A percentile compares a stretch with the other conserved stretches of the same genome.
Evolutionary conservation across 2,888 invertebrate species (phyloP).

Genomic region (Aphodius sticticus): DNA sequence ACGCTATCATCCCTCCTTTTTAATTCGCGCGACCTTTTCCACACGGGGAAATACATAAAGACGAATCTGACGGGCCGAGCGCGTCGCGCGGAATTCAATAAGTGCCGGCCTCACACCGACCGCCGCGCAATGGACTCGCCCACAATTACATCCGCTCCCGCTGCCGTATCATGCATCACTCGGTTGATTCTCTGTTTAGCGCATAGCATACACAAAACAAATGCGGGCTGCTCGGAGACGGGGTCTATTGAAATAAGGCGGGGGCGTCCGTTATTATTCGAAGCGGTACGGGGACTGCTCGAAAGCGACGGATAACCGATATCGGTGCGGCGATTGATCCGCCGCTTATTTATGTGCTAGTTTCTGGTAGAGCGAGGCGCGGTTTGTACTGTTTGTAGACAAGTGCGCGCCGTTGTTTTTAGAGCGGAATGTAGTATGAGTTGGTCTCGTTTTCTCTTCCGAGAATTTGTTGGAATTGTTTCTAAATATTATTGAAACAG

Average conservation of each 20-base stretch:
- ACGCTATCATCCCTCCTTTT: conserved; percentile 4
- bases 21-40: conserved; percentile 11
- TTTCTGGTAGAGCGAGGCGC: too few relatives aligned
- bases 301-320: neutral
- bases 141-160: conserved; percentile 15
- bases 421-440: too few relatives aligned
- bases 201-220: conserved; percentile 10
- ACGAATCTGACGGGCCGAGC: conserved; percentile 13
- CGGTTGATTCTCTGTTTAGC: too few relatives aligned
- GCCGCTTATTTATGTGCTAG: too few relatives aligned
- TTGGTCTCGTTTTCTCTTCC: too few relatives aligned
- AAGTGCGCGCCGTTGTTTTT: too few relatives aligned
- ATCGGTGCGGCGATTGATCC: too few relatives aligned
- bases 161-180: conserved; percentile 10
- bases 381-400: too few relatives aligned
- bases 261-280: conserved; percentile 13
- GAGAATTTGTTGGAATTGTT: too few relatives aligned
- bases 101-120: conserved; percentile 32
- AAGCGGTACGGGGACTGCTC: neutral
- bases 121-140: conserved; percentile 29
- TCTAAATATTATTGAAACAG: too few relatives aligned
- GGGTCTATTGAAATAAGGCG: conserved; percentile 26
- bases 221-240: neutral
- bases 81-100: conserved; percentile 32
- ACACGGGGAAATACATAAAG: conserved; percentile 10